Evolutionary conservation across 2,797 vertebrate genomes (phyloP).

Genomic region (Lacerta agilis): DNA sequence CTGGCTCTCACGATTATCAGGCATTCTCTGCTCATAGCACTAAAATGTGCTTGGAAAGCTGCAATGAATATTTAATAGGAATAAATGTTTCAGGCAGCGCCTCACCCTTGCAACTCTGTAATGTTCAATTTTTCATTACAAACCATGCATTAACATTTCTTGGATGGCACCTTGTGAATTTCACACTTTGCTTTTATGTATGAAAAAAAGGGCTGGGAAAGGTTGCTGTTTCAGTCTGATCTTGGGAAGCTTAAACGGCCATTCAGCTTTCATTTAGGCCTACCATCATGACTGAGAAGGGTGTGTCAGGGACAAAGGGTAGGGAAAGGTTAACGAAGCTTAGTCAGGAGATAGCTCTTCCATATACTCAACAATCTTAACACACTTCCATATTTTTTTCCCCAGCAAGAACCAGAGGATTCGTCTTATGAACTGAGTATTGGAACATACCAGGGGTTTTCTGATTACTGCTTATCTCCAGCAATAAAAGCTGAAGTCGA

Average conservation of each 20-base stretch:
- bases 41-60: background rate
- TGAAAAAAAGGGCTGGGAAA: background rate
- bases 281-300: background rate
- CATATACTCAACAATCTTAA: background rate
- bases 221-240: background rate
- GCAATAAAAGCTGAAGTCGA: constrained; percentile 40
- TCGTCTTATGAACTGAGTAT: constrained; percentile 32
- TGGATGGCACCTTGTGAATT: background rate
- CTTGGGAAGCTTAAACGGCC: background rate
- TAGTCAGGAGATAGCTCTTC: background rate
- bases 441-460: constrained; percentile 24
- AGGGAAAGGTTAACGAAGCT: background rate
- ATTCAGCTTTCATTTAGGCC: background rate
- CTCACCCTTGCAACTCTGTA: background rate
- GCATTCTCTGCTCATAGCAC: background rate
- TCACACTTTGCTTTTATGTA: background rate
- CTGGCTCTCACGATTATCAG: too few relatives aligned
- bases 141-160: constrained; percentile 5
- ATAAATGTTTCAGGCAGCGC: background rate
- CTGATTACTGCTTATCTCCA: constrained; percentile 30
- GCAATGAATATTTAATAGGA: background rate
- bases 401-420: constrained; percentile 38
- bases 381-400: background rate
- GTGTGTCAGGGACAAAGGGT: background rate
- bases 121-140: background rate